phyloP scores from a whole-genome alignment of 2,888 invertebrate genomes.

The Luperina testacea region DNA sequence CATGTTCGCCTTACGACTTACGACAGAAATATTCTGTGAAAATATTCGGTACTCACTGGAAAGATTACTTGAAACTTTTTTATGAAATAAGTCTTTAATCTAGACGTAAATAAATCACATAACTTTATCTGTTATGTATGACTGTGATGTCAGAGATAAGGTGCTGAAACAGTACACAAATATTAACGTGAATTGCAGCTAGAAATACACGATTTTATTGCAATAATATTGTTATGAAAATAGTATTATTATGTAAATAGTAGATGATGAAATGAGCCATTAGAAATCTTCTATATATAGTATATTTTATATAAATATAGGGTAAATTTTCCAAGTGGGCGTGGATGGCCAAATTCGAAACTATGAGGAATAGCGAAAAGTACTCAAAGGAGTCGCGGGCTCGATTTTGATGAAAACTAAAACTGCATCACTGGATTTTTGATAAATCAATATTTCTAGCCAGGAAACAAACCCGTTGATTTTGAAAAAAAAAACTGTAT shows the following conservation, averaged over 20 bases:
- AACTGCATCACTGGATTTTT: no score
- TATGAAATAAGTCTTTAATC: constrained; percentile 26
- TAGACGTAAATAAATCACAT: constrained; percentile 45
- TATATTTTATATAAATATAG: no score
- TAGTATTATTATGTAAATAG: not conserved
- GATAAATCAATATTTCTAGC: no score
- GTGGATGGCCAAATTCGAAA: no score
- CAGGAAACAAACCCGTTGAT: no score
- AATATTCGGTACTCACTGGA: not conserved
- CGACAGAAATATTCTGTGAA: not conserved
- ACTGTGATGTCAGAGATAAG: constrained; percentile 48
- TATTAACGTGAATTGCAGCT: constrained; percentile 36
- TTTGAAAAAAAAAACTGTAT: no score
- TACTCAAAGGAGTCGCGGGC: no score
- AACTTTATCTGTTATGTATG: constrained; percentile 37
- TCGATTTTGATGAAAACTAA: no score
- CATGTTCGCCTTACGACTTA: not conserved
- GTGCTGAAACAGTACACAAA: constrained; percentile 27
- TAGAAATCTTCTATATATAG: not conserved
- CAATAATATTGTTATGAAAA: constrained; percentile 27
- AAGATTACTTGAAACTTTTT: constrained; percentile 2
- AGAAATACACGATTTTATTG: constrained; percentile 24
- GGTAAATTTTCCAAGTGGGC: no score
- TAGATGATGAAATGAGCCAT: not conserved
- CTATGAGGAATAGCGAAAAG: no score